Evolutionary conservation across 2,797 vertebrate genomes (phyloP).

Genomic region (Vespertilio murinus): DNA sequence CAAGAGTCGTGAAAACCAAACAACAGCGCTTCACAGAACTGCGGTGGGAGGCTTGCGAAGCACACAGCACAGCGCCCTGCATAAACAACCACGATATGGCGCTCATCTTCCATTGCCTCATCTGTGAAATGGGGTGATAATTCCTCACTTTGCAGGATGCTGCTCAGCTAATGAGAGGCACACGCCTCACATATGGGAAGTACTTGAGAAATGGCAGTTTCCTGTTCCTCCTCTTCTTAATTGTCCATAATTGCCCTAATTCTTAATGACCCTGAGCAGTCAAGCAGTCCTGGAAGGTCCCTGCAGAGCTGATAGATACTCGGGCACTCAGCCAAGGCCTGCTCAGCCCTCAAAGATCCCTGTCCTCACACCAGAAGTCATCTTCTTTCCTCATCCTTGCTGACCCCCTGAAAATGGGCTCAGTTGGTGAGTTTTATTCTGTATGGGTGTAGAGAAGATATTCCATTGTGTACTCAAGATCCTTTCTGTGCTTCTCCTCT

Average conservation of each 20-base stretch:
- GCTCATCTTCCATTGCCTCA: rapidly evolving
- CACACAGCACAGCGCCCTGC: rapidly evolving
- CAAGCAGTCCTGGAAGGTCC: background rate
- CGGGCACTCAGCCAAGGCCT: background rate
- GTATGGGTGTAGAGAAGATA: background rate
- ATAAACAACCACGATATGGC: rapidly evolving
- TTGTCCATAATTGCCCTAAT: background rate
- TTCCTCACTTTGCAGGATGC: background rate
- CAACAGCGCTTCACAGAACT: rapidly evolving
- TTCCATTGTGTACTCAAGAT: background rate
- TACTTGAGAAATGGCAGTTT: background rate
- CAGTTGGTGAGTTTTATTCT: background rate
- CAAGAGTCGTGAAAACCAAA: background rate
- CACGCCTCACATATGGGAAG: background rate
- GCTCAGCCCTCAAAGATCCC: background rate
- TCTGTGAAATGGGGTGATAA: background rate
- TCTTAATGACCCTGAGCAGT: background rate
- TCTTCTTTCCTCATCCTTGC: background rate
- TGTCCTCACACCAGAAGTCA: background rate
- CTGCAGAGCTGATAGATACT: background rate
- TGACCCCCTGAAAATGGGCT: background rate
- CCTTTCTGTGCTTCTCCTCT: background rate
- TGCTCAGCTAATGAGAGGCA: background rate
- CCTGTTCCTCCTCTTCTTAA: background rate
- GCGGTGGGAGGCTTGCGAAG: rapidly evolving